Base-by-base conservation (phyloP, 2,888 invertebrate genomes). In the Protophormia terraenovae region DNA sequence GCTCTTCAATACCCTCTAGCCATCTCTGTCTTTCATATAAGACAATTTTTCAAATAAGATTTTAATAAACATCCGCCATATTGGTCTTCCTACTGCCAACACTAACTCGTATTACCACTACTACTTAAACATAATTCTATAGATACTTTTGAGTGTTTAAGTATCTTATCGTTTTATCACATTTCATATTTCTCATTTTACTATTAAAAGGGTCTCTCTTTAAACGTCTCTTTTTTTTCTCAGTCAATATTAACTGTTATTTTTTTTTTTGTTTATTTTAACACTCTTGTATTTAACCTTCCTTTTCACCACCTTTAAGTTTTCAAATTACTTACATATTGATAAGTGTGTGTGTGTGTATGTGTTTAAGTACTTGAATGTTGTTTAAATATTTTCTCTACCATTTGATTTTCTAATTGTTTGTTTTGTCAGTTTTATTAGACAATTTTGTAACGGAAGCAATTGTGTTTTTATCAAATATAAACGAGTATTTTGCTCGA, bases 1-100 rank as follows among this genome's bases (percentile, higher is more conserved):
- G 71, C 82, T 50, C 24, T 67, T 47, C 8, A 14, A 5, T 0
- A 6, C 0, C 47, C 19, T 82, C 80, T 89, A 89, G 55, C 64
- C 55, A 77, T 66, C 84, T 38, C 80, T 67, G 14, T 83, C 76
- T 62, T 7, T 45, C 62, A 38, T 32, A 12, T 14, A 3, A 16
- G 0, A 71, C 16, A n/a, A n/a, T 2, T 47, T 32, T 60, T 69
- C 24, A 35, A 62, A 35, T 32, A 47, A 62, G 50, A 29, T 62
- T 58, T 71, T 66, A 45, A n/a, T 12, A 55, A 77, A 77, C 55
- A 83, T 76, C 82, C 82, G 82, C 82, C 82, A 83, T 83, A 83
- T 83, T 83, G 71, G 82, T 55, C 71, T 83, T 55, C 62, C 55
- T 77, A 83, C 71, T 66, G 66, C 41, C 16, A 38, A 2, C 47